Percentiles rank a stretch among this genome's conserved stretches.
These are phyloP conservation scores for Coptodon bakossiorum DNA, from an alignment of 2,113 vertebrate species.

Conservation along the genomic window DNA sequence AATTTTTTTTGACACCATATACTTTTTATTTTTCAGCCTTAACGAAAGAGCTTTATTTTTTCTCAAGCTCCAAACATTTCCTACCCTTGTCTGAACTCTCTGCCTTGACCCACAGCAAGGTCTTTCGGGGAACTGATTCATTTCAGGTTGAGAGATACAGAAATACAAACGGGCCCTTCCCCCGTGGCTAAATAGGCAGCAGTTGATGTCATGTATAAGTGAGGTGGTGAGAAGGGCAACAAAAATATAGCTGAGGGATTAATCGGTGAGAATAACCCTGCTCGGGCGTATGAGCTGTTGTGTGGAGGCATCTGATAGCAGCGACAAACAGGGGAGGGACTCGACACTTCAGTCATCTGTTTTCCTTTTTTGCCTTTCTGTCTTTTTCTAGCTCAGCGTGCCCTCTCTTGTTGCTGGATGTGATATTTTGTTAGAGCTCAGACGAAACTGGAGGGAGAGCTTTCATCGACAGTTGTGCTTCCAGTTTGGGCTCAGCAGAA, in stretches of 20 bases:
- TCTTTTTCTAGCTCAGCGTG: neutral
- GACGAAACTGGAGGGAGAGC: neutral
- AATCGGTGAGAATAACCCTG: constrained; percentile 11
- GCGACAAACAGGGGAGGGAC: neutral
- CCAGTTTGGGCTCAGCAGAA: constrained; percentile 25
- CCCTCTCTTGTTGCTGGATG: neutral
- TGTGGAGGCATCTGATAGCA: neutral
- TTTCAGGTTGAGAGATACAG: constrained; percentile 14
- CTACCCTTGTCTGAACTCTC: neutral
- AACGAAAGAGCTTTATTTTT: neutral
- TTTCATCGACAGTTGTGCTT: constrained; percentile 8
- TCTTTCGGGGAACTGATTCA: constrained; percentile 6
- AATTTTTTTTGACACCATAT: neutral
- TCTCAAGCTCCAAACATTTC: neutral
- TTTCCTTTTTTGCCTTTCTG: neutral
- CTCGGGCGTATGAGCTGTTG: neutral
- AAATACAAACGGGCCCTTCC: constrained; percentile 18
- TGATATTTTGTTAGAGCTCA: neutral
- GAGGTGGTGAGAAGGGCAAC: constrained; percentile 11
- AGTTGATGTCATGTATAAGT: constrained; percentile 45
- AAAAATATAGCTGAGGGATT: constrained; percentile 31
- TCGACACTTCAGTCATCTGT: neutral
- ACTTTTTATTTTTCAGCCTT: neutral
- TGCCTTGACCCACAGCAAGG: neutral
- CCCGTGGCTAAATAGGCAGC: neutral